Percentiles rank a stretch among this genome's conserved stretches.
Conservation (phyloP, 1,140 invertebrate species). For the Cotesia glomerata region DNA sequence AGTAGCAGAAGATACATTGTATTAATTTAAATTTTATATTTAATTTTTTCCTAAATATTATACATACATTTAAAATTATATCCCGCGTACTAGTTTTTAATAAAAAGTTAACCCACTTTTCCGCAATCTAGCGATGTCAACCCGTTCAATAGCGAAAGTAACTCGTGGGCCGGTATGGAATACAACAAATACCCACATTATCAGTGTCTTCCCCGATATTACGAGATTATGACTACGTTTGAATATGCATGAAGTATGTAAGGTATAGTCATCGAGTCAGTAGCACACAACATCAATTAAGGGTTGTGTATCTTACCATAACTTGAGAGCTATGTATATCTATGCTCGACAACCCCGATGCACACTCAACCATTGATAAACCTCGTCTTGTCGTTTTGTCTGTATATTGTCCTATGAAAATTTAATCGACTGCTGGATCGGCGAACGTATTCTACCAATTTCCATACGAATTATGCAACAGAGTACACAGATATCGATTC, state of each 20-base stretch:
- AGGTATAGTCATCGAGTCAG: no score
- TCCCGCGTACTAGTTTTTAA: no score
- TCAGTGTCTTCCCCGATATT: not conserved
- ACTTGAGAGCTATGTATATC: not conserved
- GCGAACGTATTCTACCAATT: conserved; percentile 10
- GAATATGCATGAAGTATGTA: not conserved
- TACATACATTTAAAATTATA: no score
- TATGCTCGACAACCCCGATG: not conserved
- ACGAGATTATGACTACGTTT: not conserved
- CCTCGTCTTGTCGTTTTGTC: not conserved
- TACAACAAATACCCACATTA: no score
- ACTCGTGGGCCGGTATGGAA: not conserved
- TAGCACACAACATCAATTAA: conserved; percentile 1
- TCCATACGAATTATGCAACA: conserved; percentile 26
- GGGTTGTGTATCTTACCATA: not conserved
- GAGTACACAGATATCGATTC: not conserved
- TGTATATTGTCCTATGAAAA: conserved; percentile 8
- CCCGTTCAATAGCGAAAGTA: no score
- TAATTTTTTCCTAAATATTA: no score
- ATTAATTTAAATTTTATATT: no score
- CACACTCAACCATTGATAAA: conserved; percentile 5
- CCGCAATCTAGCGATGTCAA: no score
- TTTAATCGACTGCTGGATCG: conserved; percentile 3
- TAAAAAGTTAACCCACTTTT: no score
- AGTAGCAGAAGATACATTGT: no score